phyloP scores from a whole-genome alignment of 2,797 vertebrate genomes.

The Pseudochirops cupreus region DNA sequence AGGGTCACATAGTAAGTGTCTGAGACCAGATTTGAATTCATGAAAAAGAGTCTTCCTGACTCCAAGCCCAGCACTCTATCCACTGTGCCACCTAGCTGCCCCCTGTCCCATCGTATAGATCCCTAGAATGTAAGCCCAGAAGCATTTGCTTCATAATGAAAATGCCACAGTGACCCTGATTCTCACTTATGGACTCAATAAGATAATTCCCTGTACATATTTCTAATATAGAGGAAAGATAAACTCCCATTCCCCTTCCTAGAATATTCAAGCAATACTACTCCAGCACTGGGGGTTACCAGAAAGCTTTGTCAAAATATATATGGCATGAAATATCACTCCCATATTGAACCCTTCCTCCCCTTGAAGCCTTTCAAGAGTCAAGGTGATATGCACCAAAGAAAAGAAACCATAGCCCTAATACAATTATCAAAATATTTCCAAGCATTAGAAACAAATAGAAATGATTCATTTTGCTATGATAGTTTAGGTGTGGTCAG shows the following conservation, averaged over 20 bases:
- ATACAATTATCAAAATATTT: slow-evolving; percentile 40
- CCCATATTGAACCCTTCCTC: slow-evolving; percentile 30
- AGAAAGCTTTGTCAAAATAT: neutral
- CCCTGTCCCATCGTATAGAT: neutral
- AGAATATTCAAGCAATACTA: neutral
- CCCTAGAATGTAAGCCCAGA: neutral
- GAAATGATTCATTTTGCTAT: neutral
- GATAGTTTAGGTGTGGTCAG: slow-evolving; percentile 11
- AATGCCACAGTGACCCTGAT: neutral
- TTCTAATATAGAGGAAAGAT: neutral
- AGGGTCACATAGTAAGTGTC: neutral
- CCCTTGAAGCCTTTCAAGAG: slow-evolving; percentile 6
- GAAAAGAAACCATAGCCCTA: neutral
- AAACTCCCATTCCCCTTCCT: neutral
- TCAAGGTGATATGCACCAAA: neutral
- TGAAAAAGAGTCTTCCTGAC: neutral
- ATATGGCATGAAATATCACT: neutral
- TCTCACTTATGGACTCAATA: neutral
- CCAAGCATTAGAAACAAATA: slow-evolving; percentile 20
- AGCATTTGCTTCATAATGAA: neutral
- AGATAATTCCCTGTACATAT: neutral
- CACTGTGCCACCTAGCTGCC: neutral
- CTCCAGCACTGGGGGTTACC: neutral
- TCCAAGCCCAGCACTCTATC: neutral
- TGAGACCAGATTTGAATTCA: neutral